Base-by-base conservation (phyloP, 2,797 vertebrate genomes). In the Gallirallus australis region DNA sequence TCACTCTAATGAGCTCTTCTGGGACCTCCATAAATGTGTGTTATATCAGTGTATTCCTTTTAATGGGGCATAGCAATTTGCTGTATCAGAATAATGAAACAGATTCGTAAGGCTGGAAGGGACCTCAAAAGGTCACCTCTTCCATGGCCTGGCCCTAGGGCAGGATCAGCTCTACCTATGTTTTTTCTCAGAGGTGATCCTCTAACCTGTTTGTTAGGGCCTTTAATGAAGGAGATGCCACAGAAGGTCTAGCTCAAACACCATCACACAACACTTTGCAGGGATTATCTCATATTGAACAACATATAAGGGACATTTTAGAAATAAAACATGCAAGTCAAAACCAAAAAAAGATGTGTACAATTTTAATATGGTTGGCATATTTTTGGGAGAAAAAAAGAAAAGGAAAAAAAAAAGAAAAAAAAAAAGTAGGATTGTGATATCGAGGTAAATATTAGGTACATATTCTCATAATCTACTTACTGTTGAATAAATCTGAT, bases 1-100 rank as follows among this genome's bases (percentile, higher is more conserved):
- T 91, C 85, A 14, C 50, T 86, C 77, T 97, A 97, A 97, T 93
- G 93, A 96, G 96, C 30, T 93, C 94, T 94, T 86, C 50, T 0
- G 92, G 50, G 96, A 90, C 30, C 27, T 48, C 63, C 82, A 76
- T 76, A 90, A 89, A 75, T 39, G 30, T 65, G 33, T 86, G 54
- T 78, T 90, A 17, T 83, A 89, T 33, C 82, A 53, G 39, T 88
- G 60, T 48, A 47, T 77, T 87, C 79, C 31, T 79, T 97, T 95
- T 94, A 95, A 94, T 86, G 85, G 88, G 40, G 65, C 63, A 83
- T 3, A 11, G 70, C 80, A 94, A 93, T 94, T 78, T 90, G 24
- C 37, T 90, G 66, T 52, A 90, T 88, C 82, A 86, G 77, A 92
- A 96, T 82, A 95, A 91, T 76, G 77, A 86, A 94, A 82, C n/a